These are phyloP conservation scores for Anthrax anthrax DNA, from an alignment of 2,888 invertebrate genomes.

Conservation along the genomic window DNA sequence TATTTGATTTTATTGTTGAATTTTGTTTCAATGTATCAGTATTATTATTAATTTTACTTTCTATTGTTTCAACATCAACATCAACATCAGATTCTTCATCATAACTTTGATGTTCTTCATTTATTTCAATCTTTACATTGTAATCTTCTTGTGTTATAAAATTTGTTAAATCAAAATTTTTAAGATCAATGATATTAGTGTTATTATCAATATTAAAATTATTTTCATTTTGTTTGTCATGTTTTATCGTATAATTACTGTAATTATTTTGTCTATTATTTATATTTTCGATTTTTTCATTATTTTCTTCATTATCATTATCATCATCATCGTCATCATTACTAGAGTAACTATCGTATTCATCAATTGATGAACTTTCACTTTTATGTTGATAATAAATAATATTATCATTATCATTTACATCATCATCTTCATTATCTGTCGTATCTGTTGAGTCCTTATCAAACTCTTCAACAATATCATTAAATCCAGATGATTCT, in stretches of 20 bases:
- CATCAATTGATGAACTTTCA: slow-evolving; percentile 29
- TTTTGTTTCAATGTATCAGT: background rate
- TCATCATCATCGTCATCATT: slow-evolving; percentile 17
- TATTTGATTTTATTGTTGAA: background rate
- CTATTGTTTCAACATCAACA: slow-evolving; percentile 32
- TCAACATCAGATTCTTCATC: slow-evolving; percentile 30
- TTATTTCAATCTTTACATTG: slow-evolving; percentile 1
- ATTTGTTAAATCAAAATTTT: slow-evolving; percentile 30
- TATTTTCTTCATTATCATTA: background rate
- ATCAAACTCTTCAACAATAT: no score
- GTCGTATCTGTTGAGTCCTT: background rate
- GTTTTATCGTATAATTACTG: background rate
- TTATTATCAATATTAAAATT: background rate
- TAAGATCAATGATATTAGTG: slow-evolving; percentile 18
- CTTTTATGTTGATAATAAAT: slow-evolving; percentile 27
- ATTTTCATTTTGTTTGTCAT: background rate
- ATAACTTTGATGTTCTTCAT: background rate
- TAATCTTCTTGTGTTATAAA: slow-evolving; percentile 33
- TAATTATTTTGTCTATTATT: background rate
- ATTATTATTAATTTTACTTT: slow-evolving; percentile 18
- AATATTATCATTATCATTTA: slow-evolving; percentile 12
- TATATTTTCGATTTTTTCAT: background rate
- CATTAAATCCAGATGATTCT: background rate
- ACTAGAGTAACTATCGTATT: slow-evolving; percentile 31
- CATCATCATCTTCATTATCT: slow-evolving; percentile 14